A percentile compares a stretch with the other conserved stretches of the same genome.
These are phyloP conservation scores for Paragorgia papillata DNA, from an alignment of 92 coral and sea anemone species.

Conservation along the genomic window DNA sequence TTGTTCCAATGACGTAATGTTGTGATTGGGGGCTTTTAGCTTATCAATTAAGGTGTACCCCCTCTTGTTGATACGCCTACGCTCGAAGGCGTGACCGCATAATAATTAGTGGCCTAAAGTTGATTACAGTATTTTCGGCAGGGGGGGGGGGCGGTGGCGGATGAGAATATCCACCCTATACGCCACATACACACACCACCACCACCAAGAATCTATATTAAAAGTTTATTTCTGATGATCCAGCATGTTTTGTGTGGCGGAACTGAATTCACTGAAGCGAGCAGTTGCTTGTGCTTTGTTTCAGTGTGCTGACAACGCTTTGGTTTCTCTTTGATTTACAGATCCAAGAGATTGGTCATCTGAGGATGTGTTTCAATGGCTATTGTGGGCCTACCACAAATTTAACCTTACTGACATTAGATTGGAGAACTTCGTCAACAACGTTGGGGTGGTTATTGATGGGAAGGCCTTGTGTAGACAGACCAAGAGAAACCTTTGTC, in stretches of 20 bases:
- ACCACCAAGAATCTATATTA: too few species aligned
- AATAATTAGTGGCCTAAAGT: not conserved
- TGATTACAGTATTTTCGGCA: too few species aligned
- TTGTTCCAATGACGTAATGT: slow-evolving; percentile 16
- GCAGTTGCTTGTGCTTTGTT: too few species aligned
- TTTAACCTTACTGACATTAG: slow-evolving; percentile 25
- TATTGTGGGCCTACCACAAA: slow-evolving; percentile 17
- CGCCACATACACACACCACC: too few species aligned
- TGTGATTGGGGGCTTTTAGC: not conserved
- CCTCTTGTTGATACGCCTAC: not conserved
- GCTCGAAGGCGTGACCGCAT: too few species aligned
- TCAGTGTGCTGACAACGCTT: not conserved
- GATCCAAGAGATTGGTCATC: slow-evolving; percentile 39
- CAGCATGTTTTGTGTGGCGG: too few species aligned
- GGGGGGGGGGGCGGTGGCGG: too few species aligned
- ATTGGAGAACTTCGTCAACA: slow-evolving; percentile 1
- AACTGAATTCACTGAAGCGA: too few species aligned
- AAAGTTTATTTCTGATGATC: too few species aligned
- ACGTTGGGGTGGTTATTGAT: slow-evolving; percentile 4
- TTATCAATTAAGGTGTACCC: not conserved
- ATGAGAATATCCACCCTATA: too few species aligned
- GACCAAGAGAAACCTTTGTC: slow-evolving; percentile 21
- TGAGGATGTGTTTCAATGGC: slow-evolving; percentile 33
- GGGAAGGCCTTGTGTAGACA: slow-evolving; percentile 14
- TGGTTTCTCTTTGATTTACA: too few species aligned